A percentile compares a stretch with the other conserved stretches of the same genome.
These are phyloP conservation scores for Euglossa dilemma DNA, from an alignment of 1,140 invertebrate genomes.

Conservation along the genomic window DNA sequence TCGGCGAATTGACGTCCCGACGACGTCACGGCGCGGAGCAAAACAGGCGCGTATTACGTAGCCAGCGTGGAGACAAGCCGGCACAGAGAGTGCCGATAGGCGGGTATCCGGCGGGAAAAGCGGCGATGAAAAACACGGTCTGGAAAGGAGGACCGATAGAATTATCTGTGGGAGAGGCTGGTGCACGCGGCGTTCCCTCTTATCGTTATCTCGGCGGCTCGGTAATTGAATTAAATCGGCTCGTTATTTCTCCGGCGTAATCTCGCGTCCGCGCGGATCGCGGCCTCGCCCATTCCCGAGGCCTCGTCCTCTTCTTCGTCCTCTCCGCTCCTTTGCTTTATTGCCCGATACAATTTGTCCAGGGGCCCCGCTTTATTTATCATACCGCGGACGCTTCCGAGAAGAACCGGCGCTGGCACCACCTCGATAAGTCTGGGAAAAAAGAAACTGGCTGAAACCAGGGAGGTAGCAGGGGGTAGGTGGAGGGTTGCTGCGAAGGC, in stretches of 20 bases:
- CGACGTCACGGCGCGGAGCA: too few species aligned
- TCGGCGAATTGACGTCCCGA: too few species aligned
- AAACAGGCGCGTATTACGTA: too few species aligned
- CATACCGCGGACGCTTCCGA: constrained; percentile 50
- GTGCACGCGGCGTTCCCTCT: not conserved
- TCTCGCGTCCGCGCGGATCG: constrained; percentile 13
- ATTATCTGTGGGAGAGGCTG: too few species aligned
- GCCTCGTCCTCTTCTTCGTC: too few species aligned
- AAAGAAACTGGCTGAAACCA: not conserved
- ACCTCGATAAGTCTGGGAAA: constrained; percentile 65
- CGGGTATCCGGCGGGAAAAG: too few species aligned
- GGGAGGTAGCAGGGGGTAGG: not conserved
- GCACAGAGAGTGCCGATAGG: too few species aligned
- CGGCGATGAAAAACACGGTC: too few species aligned
- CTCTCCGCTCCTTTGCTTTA: constrained; percentile 2
- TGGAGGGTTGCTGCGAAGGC: constrained; percentile 47
- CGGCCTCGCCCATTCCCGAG: not conserved
- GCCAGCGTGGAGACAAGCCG: too few species aligned
- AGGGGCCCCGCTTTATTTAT: constrained; percentile 59
- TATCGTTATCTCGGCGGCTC: constrained; percentile 13
- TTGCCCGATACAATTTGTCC: constrained; percentile 69
- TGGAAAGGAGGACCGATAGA: not conserved
- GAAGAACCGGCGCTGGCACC: constrained; percentile 21
- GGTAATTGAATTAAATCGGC: constrained; percentile 63
- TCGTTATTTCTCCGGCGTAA: constrained; percentile 54